Evolutionary conservation across 2,888 invertebrate species (phyloP), one percentile per base, ranked within the genome.

Genomic region (Eristalinus sepulchralis): DNA sequence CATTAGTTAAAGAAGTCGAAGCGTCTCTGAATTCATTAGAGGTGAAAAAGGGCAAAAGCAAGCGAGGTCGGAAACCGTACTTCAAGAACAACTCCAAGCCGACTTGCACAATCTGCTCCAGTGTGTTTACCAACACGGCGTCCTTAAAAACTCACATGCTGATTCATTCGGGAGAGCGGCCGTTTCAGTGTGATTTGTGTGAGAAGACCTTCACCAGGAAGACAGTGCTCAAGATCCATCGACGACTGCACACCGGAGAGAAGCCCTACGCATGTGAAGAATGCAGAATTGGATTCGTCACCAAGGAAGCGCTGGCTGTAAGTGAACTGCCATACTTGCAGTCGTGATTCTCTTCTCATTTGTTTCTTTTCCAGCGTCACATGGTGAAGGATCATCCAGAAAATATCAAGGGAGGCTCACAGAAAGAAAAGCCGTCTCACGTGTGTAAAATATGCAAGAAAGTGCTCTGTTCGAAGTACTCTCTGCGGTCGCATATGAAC

Each of bases 141-240:
- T 80, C 88, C 0, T 64, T 88, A 2, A 82, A 83, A 71, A 53
- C 63, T 1, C 88, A 88, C 27, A 80, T 88, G 85, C 64, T 76
- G 33, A 83, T 77, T 10, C 88, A 88, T 27, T 83, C 80, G 4
- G 85, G 88, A 1, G 88, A 85, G 33, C 84, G 88, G 1, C 79
- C 84, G 0, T 88, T 64, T 31, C 47, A 64, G n/a, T 88, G 88
- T 47, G 82, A 88, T 11, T 59, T 80, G 22, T 88, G 88, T 34
- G 83, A 78, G n/a, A 88, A 88, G 27, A 36, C 80, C 0, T 88
- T 88, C 39, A 39, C 76, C 20, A 60, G 83, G 20, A 78, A 63
- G 2, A 78, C 68, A 33, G 71, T 87, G n/a, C 68, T 88, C 4
- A 75, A 53, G 11, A 80, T 88, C 2, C 88, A 88, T 39, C 76